These are phyloP conservation scores for Oryctolagus cuniculus DNA, from an alignment of 2,113 vertebrate genomes.

Conservation along the genomic window mOryCun1.1 NC_091432.1:126329001-126329500, in stretches of 20 bases:
- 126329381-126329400: accelerated
- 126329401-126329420: accelerated
- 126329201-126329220: accelerated
- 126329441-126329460: accelerated
- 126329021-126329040: neutral
- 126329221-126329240: accelerated
- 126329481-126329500: accelerated
- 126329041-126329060: neutral
- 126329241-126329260: accelerated
- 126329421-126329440: accelerated
- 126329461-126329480: accelerated
- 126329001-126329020: neutral
- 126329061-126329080: neutral
- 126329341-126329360: accelerated
- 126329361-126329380: accelerated
- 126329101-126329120: accelerated
- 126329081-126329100: neutral
- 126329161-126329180: accelerated
- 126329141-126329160: too few relatives aligned
- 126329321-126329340: neutral
- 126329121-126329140: neutral
- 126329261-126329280: neutral
- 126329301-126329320: accelerated
- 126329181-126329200: accelerated
- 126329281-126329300: neutral